Conservation (phyloP, 2,888 invertebrate species). For the Lasioglossum malachurum region DNA sequence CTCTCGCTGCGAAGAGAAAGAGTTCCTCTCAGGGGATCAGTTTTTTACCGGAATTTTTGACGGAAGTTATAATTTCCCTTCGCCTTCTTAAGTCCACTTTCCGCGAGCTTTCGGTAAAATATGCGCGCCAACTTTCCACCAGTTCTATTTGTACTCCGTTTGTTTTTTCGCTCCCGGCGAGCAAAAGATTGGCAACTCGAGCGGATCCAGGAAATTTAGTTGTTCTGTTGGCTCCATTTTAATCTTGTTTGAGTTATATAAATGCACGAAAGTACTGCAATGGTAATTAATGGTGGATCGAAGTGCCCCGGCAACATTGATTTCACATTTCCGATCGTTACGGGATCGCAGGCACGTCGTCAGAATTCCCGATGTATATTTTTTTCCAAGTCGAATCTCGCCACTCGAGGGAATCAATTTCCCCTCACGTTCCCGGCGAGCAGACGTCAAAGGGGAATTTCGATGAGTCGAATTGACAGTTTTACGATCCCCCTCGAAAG, state of each 20-base stretch:
- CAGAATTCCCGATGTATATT: not conserved
- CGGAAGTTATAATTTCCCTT: not conserved
- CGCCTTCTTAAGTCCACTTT: not conserved
- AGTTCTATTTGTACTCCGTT: not conserved
- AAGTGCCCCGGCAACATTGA: not conserved
- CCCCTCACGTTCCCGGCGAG: constrained; percentile 36
- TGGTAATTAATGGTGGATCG: not conserved
- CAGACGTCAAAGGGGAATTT: constrained; percentile 64
- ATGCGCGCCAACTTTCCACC: not conserved
- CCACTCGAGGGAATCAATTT: constrained; percentile 55
- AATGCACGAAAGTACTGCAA: not conserved
- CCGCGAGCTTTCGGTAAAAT: not conserved
- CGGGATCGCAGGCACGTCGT: not conserved
- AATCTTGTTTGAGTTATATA: not conserved
- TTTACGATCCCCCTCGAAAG: constrained; percentile 62
- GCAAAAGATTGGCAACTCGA: not conserved
- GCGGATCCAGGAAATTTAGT: not conserved
- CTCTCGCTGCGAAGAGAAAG: not conserved
- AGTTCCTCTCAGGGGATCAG: not conserved
- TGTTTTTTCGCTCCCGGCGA: not conserved
- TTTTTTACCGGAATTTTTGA: not conserved
- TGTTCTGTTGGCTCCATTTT: not conserved
- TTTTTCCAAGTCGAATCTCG: constrained; percentile 39
- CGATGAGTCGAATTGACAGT: constrained; percentile 66
- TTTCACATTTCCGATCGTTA: not conserved